Evolutionary conservation across 2,888 invertebrate genomes (phyloP).

Genomic region (Disparrhopalites patrizii): DNA sequence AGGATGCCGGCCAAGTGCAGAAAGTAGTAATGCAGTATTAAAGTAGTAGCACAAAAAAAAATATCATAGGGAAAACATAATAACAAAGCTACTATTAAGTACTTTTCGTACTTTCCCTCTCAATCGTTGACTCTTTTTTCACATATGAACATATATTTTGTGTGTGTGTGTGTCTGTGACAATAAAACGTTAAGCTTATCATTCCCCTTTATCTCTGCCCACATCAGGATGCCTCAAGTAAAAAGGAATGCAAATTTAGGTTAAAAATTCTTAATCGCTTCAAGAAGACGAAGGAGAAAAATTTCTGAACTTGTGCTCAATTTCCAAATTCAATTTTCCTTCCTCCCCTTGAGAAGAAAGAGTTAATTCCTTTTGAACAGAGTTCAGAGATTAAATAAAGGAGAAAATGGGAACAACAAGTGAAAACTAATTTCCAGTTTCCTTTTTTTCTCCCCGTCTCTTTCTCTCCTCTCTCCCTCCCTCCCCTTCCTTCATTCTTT

Average conservation of each 20-base stretch:
- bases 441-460: too few species aligned
- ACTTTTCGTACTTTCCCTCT: neutral
- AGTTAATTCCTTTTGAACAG: slow-evolving; percentile 6
- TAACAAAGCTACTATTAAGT: neutral
- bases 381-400: slow-evolving; percentile 12
- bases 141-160: too few species aligned
- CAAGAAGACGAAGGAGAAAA: neutral
- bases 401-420: slow-evolving; percentile 18
- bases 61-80: too few species aligned
- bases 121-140: too few species aligned
- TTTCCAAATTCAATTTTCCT: neutral
- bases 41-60: too few species aligned
- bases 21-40: too few species aligned
- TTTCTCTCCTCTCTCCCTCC: neutral
- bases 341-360: neutral
- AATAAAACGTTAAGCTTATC: neutral
- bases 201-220: neutral
- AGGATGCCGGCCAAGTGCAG: too few species aligned
- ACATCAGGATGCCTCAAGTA: too few species aligned
- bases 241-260: slow-evolving; percentile 19
- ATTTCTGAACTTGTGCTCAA: slow-evolving; percentile 17
- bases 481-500: neutral
- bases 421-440: slow-evolving; percentile 11
- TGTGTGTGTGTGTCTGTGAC: neutral
- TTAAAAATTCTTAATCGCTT: slow-evolving; percentile 15